Conservation (phyloP, 2,797 vertebrate species). For the Lutra lutra region DNA sequence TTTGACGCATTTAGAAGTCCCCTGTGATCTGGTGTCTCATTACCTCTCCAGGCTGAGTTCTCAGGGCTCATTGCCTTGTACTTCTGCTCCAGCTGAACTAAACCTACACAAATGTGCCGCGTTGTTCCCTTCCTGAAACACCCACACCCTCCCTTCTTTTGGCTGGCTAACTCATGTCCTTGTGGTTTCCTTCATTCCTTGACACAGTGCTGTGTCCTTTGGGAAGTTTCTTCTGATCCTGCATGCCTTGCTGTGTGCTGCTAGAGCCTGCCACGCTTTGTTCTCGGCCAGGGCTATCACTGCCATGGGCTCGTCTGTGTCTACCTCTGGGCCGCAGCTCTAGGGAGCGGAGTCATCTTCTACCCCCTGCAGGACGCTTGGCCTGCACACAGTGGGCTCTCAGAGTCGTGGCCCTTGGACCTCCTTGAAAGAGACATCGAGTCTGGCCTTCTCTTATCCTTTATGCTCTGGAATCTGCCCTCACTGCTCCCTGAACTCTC, state of each 20-base stretch:
- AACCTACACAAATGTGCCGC: not conserved
- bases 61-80: not conserved
- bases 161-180: not conserved
- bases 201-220: not conserved
- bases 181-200: not conserved
- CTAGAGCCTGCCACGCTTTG: not conserved
- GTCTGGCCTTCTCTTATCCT: not conserved
- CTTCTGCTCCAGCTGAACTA: not conserved
- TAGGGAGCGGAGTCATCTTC: not conserved
- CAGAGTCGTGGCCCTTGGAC: not conserved
- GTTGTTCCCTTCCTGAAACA: not conserved
- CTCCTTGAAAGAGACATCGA: not conserved
- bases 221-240: not conserved
- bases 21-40: too few relatives aligned
- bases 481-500: not conserved
- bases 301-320: not conserved
- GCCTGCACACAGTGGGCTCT: not conserved
- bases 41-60: not conserved
- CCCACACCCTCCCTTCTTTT: not conserved
- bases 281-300: not conserved
- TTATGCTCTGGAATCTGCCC: not conserved
- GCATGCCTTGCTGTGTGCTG: not conserved
- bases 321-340: rapidly evolving
- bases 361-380: rapidly evolving
- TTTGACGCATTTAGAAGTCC: not conserved